phyloP scores from a whole-genome alignment of 2,113 vertebrate genomes.

The Poeciliopsis retropinna region DNA sequence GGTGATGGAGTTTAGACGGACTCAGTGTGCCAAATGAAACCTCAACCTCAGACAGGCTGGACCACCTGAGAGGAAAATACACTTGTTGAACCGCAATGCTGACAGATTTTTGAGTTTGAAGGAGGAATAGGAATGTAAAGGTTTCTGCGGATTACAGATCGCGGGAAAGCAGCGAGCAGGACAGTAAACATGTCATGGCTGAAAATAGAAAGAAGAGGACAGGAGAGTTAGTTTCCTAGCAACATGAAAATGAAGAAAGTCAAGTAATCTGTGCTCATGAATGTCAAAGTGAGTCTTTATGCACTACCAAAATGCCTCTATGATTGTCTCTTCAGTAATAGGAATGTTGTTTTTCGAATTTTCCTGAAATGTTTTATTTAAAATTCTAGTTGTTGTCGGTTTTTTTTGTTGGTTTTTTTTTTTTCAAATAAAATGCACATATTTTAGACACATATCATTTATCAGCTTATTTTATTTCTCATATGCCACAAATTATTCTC shows the following conservation, averaged over 20 bases:
- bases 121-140: constrained; percentile 10
- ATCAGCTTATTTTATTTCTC: constrained; percentile 68
- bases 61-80: constrained; percentile 14
- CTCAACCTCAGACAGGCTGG: constrained; percentile 29
- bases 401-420: neutral
- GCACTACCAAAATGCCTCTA: constrained; percentile 29
- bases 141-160: constrained; percentile 9
- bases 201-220: constrained; percentile 54
- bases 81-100: neutral
- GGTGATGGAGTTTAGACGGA: constrained; percentile 33
- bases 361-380: constrained; percentile 56
- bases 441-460: constrained; percentile 26
- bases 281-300: constrained; percentile 35
- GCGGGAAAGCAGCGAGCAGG: constrained; percentile 3
- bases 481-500: constrained; percentile 57
- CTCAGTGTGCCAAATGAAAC: constrained; percentile 23
- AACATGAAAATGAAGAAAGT: constrained; percentile 49
- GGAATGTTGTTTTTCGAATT: constrained; percentile 44
- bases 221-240: constrained; percentile 66
- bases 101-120: constrained; percentile 15
- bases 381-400: neutral
- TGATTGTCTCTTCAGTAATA: constrained; percentile 30
- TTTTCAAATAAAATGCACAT: neutral
- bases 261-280: constrained; percentile 20
- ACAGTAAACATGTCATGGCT: constrained; percentile 45